Base-by-base conservation (phyloP, 2,113 vertebrate species). In the Tautogolabrus adspersus region DNA sequence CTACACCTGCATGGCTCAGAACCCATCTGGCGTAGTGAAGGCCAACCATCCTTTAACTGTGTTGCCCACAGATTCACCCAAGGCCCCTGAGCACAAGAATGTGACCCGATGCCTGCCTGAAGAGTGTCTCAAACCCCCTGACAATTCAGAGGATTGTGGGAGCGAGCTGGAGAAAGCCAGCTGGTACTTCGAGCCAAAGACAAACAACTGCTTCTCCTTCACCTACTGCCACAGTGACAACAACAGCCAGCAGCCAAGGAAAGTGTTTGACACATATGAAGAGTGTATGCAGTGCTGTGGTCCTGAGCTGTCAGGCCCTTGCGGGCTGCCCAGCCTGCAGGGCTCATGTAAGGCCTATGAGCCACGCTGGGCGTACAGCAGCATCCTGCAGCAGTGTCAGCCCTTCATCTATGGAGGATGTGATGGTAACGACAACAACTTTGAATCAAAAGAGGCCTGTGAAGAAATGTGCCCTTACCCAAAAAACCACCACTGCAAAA, bases 391-490 rank as follows among this genome's bases (percentile, higher is more conserved):
- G 54, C 95, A 96, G 83, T 99, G 98, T 88, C 97, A 97, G 88
- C 95, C 96, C 64, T 99, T 99, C 81, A 95, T 99, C 83, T 99
- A 97, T 0, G 96, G 98, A 0, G 98, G 98, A 23, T 99, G 98
- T 0, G 96, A 95, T 2, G 98, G 98, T 72, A 99, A 99, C 0
- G 93, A 96, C 64, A 99, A 99, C 95, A 99, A 99, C 93, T 99
- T 99, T 55, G 96, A 97, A 81, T 98, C 96, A 70, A 95, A 96
- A 2, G 96, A 98, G 85, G 94, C 96, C 46, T 99, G 98, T 0
- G 97, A 98, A 79, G 96, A 99, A 72, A 95, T 93, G 77, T 99
- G 98, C 59, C 98, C 98, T 3, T 96, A 96, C 87, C 97, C 96
- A 0, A 96, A 94, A 83, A 94, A 94, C 89, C 96, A 94, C 0